Base-by-base conservation (phyloP, 2,113 vertebrate genomes). In the Indicator indicator region DNA sequence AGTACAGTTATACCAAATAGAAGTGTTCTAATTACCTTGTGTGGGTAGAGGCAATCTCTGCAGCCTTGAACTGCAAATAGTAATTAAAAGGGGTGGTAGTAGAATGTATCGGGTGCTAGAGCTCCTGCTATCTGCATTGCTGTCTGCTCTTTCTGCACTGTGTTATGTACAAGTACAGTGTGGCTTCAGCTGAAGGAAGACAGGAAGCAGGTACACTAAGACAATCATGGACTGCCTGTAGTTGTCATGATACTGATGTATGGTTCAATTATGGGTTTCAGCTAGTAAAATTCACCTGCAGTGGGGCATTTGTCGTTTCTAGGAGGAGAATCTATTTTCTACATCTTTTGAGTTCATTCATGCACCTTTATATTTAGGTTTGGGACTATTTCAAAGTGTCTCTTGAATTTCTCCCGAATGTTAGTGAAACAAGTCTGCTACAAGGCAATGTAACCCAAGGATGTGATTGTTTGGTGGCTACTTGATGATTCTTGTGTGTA, bases 61-160 rank as follows among this genome's bases (percentile, higher is more conserved):
- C 91, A 91, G 86, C 95, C 95, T 91, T 84, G 90, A 96, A 93
- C 90, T 93, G 90, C 93, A 96, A 92, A 95, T 83, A 96, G 90
- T 96, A 97, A 97, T 97, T 97, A 97, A 96, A 87, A 68, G 71
- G 93, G 90, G 95, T 94, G 95, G 94, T 93, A 94, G 93, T 91
- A 91, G 67, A 94, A 95, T 75, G 91, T 89, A 89, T 90, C 83
- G 60, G 90, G 62, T 63, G 78, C 62, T 71, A 6, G 78, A 91
- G 58, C 90, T 94, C 48, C 90, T 92, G 78, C 59, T 90, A 42
- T 81, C 75, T 90, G 72, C 46, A 8, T 73, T 83, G 68, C 77
- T 85, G 48, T 12, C 6, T 67, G 67, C 27, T 69, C 42, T 10
- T 23, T 64, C 48, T 67, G 68, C 36, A 7, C 46, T 44, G 44